phyloP scores from a whole-genome alignment of 2,888 invertebrate species.

The Conops quadrifasciatus region DNA sequence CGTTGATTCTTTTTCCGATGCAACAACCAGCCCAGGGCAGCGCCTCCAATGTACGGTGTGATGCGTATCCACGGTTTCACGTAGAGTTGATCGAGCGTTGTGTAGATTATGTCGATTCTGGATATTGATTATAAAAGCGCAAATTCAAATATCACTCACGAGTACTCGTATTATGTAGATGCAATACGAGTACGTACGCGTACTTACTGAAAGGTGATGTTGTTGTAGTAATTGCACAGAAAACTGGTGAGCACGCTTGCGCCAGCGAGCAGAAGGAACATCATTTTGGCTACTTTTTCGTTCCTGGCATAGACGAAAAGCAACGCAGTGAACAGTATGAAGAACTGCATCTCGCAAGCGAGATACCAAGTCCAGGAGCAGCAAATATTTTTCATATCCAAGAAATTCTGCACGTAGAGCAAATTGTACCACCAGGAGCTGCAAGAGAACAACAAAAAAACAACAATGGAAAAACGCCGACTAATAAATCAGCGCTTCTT shows the following conservation, averaged over 20 bases:
- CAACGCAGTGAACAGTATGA: slow-evolving; percentile 49
- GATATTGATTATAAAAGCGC: slow-evolving; percentile 17
- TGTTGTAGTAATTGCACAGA: slow-evolving; percentile 51
- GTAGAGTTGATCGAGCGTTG: slow-evolving; percentile 54
- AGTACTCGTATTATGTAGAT: not conserved
- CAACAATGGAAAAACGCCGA: too few species aligned
- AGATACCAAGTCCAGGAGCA: slow-evolving; percentile 59
- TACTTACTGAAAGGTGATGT: slow-evolving; percentile 58
- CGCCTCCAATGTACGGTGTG: slow-evolving; percentile 55
- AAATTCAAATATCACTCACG: not conserved
- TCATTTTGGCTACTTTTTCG: slow-evolving; percentile 47
- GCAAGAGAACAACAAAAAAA: slow-evolving; percentile 7
- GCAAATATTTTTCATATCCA: slow-evolving; percentile 52
- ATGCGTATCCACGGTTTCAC: slow-evolving; percentile 56
- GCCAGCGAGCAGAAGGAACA: slow-evolving; percentile 46
- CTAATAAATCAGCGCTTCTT: too few species aligned
- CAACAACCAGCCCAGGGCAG: slow-evolving; percentile 53
- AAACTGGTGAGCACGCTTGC: slow-evolving; percentile 49
- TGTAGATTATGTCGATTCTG: slow-evolving; percentile 54
- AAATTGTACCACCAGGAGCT: slow-evolving; percentile 57
- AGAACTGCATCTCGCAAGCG: slow-evolving; percentile 57
- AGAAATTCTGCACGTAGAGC: slow-evolving; percentile 52
- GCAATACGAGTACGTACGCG: not conserved
- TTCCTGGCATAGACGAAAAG: slow-evolving; percentile 52
- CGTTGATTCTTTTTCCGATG: slow-evolving; percentile 30